Conservation (phyloP, 2,113 vertebrate genomes). For the Melanerpes aurifrons region DNA sequence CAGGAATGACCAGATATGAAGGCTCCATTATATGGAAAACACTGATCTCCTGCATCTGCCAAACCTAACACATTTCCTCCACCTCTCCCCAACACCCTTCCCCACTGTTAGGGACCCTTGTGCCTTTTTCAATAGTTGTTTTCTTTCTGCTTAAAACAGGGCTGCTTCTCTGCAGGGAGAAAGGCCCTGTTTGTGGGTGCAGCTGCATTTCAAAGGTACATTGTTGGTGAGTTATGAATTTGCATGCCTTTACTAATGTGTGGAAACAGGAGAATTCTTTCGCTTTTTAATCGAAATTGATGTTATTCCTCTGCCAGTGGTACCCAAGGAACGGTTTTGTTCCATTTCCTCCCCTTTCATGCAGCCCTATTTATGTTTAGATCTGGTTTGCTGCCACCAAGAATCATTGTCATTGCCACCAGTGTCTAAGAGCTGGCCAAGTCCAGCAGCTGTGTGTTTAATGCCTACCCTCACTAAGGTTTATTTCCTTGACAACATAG, state of each 20-base stretch:
- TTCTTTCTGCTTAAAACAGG: conserved; percentile 80
- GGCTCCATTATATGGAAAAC: conserved; percentile 58
- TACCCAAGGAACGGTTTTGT: conserved; percentile 83
- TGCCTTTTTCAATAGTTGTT: conserved; percentile 77
- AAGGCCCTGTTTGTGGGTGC: conserved; percentile 77
- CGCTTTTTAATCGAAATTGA: conserved; percentile 79
- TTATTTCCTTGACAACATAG: conserved; percentile 85
- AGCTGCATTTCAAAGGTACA: conserved; percentile 86
- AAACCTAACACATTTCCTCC: conserved; percentile 29
- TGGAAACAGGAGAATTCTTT: conserved; percentile 82
- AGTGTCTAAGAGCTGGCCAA: conserved; percentile 78
- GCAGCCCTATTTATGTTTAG: conserved; percentile 81
- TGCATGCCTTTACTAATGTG: conserved; percentile 80
- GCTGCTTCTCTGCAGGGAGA: conserved; percentile 78
- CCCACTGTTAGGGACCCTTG: conserved; percentile 51
- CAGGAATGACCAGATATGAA: conserved; percentile 26
- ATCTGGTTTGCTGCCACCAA: conserved; percentile 81
- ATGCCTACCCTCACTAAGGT: conserved; percentile 77
- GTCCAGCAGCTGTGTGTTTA: conserved; percentile 87
- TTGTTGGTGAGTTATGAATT: conserved; percentile 84
- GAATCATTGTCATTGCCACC: conserved; percentile 79
- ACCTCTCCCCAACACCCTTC: conserved; percentile 44
- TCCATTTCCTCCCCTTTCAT: conserved; percentile 83
- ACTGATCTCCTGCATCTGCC: conserved; percentile 61
- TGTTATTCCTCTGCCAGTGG: conserved; percentile 85